These are phyloP conservation scores for Diplolepis rosae DNA, from an alignment of 2,888 invertebrate genomes.

Conservation along the genomic window DNA sequence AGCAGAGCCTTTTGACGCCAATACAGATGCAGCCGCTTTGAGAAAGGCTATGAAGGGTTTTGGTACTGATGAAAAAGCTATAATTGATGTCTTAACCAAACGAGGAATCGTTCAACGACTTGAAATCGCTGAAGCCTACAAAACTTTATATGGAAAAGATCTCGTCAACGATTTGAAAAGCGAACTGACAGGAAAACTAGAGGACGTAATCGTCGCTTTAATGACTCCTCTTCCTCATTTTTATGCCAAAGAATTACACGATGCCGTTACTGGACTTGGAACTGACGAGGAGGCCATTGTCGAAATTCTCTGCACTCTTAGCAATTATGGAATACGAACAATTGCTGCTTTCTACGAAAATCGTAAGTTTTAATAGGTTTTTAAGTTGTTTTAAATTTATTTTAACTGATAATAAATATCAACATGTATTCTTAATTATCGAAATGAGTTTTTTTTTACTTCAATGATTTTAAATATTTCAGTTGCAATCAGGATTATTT, in stretches of 20 bases:
- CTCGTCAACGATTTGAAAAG: conserved; percentile 89
- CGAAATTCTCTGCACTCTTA: conserved; percentile 93
- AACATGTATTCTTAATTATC: neutral
- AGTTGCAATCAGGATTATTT: neutral
- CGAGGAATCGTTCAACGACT: conserved; percentile 93
- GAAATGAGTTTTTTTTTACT: neutral
- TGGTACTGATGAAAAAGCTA: conserved; percentile 93
- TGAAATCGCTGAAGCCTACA: conserved; percentile 92
- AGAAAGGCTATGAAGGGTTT: conserved; percentile 95
- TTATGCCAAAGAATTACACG: conserved; percentile 92
- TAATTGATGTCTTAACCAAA: conserved; percentile 91
- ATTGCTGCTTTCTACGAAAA: conserved; percentile 90
- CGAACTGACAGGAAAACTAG: conserved; percentile 91
- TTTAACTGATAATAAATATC: neutral
- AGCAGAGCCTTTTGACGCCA: conserved; percentile 89
- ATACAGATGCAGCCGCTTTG: conserved; percentile 87
- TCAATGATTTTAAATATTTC: no score
- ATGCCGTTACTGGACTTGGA: conserved; percentile 89
- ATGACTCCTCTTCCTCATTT: conserved; percentile 93
- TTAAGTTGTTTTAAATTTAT: neutral
- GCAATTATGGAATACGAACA: conserved; percentile 91
- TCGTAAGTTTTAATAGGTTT: conserved; percentile 75
- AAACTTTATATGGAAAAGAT: conserved; percentile 91
- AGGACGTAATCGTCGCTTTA: conserved; percentile 91
- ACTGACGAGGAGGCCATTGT: conserved; percentile 94